Percentiles rank a stretch among this genome's conserved stretches.
These are phyloP conservation scores for Heteromurus nitidus DNA, from an alignment of 2,888 invertebrate genomes.

Conservation along the genomic window DNA sequence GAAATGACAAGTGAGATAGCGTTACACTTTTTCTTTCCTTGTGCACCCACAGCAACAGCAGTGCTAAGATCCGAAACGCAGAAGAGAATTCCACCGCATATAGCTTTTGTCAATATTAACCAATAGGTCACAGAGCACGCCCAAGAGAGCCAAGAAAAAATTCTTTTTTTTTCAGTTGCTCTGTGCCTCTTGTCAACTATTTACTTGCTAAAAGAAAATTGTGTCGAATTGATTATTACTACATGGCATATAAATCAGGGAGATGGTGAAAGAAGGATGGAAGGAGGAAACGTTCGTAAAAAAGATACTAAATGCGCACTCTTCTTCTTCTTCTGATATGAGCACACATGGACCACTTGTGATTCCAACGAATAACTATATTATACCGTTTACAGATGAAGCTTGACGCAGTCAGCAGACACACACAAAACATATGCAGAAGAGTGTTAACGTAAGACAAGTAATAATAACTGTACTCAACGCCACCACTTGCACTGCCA, in stretches of 20 bases:
- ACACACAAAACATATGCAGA: not conserved
- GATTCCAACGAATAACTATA: not conserved
- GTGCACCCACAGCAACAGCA: not conserved
- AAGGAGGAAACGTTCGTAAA: not conserved
- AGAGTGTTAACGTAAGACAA: not conserved
- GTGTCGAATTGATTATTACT: slow-evolving; percentile 23
- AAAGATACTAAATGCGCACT: not conserved
- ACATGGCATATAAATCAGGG: slow-evolving; percentile 1
- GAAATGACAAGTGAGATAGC: slow-evolving; percentile 14
- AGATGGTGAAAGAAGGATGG: not conserved
- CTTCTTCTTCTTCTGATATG: not conserved
- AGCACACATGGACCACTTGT: not conserved
- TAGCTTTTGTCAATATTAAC: not conserved
- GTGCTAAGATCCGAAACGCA: not conserved
- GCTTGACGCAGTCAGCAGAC: slow-evolving; percentile 18
- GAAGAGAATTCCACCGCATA: not conserved
- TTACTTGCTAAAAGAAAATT: not conserved
- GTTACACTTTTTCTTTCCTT: not conserved
- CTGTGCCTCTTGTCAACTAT: too few relatives aligned
- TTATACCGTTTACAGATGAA: slow-evolving; percentile 36
- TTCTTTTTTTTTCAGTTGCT: slow-evolving; percentile 3
- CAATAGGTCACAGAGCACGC: slow-evolving; percentile 56
- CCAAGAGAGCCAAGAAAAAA: slow-evolving; percentile 4
- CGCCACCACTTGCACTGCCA: slow-evolving; percentile 29
- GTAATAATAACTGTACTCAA: not conserved